Evolutionary conservation across 2,113 vertebrate genomes (phyloP).

Genomic region (Megatriorchis doriae): DNA sequence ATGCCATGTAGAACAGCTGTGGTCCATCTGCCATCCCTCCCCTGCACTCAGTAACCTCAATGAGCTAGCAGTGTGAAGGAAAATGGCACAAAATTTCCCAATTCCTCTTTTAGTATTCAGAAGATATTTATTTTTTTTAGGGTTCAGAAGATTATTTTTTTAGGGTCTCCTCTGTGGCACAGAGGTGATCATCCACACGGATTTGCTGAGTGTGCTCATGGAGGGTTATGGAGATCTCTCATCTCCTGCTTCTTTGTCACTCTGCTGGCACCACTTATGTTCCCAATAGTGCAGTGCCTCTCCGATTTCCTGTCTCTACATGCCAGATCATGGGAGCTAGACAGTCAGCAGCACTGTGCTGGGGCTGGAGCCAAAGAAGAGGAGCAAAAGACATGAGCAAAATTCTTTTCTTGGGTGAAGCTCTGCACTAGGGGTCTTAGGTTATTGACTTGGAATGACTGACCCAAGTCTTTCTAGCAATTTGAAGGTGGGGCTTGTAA

Average conservation of each 20-base stretch:
- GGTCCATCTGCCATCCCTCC: background rate
- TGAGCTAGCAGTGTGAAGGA: background rate
- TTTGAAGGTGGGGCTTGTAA: conserved; percentile 41
- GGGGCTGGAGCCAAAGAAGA: conserved; percentile 36
- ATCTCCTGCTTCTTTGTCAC: background rate
- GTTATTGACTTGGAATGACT: conserved; percentile 26
- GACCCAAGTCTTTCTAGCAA: conserved; percentile 35
- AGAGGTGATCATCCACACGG: background rate
- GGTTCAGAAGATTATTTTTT: background rate
- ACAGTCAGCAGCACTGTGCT: background rate
- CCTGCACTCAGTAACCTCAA: background rate
- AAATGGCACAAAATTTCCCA: background rate
- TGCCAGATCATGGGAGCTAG: conserved; percentile 26
- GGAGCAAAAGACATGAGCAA: conserved; percentile 23
- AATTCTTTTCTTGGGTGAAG: conserved; percentile 35
- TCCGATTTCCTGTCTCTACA: conserved; percentile 25
- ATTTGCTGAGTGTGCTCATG: background rate
- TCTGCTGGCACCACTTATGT: background rate
- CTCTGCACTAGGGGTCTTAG: background rate
- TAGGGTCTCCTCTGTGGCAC: background rate
- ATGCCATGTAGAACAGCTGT: background rate
- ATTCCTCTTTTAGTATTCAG: background rate
- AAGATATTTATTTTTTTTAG: background rate
- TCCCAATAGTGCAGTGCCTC: background rate
- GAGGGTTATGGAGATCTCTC: background rate